These are phyloP conservation scores for Heliocidaris erythrogramma DNA, from an alignment of 35 echinoderm and acorn worm genomes.

Conservation along the genomic window DNA sequence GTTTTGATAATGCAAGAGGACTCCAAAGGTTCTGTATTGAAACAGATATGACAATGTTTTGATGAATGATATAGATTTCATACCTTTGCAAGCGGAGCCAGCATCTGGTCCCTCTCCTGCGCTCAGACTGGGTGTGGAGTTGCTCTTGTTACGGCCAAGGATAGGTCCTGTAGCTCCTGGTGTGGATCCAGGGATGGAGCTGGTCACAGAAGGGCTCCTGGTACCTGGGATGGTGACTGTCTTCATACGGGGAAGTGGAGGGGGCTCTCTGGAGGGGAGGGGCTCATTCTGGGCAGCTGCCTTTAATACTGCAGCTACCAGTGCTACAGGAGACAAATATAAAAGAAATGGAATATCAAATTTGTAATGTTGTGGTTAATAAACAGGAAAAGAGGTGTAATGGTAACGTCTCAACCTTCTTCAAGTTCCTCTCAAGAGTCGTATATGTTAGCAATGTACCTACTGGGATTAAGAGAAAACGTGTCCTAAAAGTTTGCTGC, in stretches of 20 bases:
- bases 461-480: neutral
- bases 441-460: neutral
- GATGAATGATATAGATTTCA: neutral
- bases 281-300: constrained; percentile 61
- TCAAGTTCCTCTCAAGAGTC: neutral
- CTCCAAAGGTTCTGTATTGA: neutral
- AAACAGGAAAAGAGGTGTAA: neutral
- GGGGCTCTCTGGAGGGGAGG: constrained; percentile 59
- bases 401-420: too few relatives aligned
- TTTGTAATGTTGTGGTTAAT: neutral
- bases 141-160: constrained; percentile 82
- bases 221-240: constrained; percentile 57
- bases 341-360: neutral
- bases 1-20: too few relatives aligned
- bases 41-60: neutral
- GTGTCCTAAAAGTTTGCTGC: too few relatives aligned
- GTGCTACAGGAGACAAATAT: constrained; percentile 21
- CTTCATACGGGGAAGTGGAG: constrained; percentile 41
- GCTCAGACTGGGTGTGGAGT: constrained; percentile 91
- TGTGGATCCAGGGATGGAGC: constrained; percentile 26
- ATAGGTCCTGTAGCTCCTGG: constrained; percentile 48
- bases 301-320: constrained; percentile 66
- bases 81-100: constrained; percentile 65
- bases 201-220: constrained; percentile 57
- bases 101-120: constrained; percentile 58